Base-by-base conservation (phyloP, 2,888 invertebrate genomes). In the Mythimna vitellina region DNA sequence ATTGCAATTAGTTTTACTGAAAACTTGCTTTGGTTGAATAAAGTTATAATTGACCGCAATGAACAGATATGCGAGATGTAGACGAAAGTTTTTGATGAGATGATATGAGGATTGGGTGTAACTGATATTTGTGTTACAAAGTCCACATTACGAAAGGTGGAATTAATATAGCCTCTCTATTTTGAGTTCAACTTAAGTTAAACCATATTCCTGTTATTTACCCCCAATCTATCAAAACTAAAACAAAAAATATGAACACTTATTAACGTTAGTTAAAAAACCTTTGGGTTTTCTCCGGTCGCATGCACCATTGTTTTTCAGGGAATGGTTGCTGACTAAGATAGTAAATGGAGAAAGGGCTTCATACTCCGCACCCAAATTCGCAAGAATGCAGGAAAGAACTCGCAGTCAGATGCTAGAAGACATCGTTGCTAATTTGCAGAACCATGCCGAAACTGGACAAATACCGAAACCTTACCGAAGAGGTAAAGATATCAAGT, bases 391-490 rank as follows among this genome's bases (percentile, higher is more conserved):
- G 99, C 98, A 99, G 92, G 99, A 99, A 89, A 96, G 99, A 76
- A 99, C 99, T 0, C 96, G 99, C 51, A 98, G 98, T 78, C 99
- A 99, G 93, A 99, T 99, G 99, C 96, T 99, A 51, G 99, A 99
- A 93, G 99, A 99, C 90, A 98, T 99, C 76, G 99, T 99, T 12
- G 99, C 99, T 82, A 99, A 99, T 95, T 94, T 99, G 86, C 98
- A 98, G 85, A 99, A 99, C 94, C 99, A 99, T 90, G 99, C 98
- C 0, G 99, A 99, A 95, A 99, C 99, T 58, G 99, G 99, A 76
- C 99, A 99, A 95, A 99, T 99, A 93, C 99, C 99, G 14, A 99
- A 99, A 95, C 99, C 99, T 35, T 99, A 99, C 92, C 97, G 99
- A 93, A 97, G 97, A 96, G 98, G 98, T 97, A 89, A 29, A 46